Evolutionary conservation across 2,888 invertebrate genomes (phyloP).

Genomic region (Brachylomia viminalis): DNA sequence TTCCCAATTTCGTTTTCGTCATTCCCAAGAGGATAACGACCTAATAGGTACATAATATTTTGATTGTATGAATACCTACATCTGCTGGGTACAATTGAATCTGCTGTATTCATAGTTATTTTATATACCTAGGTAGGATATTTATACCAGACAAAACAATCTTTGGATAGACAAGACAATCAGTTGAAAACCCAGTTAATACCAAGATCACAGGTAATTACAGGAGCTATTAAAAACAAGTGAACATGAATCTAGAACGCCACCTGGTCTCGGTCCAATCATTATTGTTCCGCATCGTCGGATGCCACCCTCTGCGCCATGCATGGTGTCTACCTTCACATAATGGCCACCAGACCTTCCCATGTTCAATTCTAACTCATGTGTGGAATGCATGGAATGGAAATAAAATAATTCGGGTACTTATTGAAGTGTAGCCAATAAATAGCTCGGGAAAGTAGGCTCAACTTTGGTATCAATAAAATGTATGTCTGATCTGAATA

Average conservation of each 20-base stretch:
- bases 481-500: not conserved
- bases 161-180: not conserved
- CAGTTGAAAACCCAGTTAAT: not conserved
- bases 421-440: slow-evolving; percentile 38
- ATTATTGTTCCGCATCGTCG: slow-evolving; percentile 55
- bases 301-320: slow-evolving; percentile 53
- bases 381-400: slow-evolving; percentile 54
- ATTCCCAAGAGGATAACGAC: not conserved
- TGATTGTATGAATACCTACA: not conserved
- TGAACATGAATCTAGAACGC: slow-evolving; percentile 38
- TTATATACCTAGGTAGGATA: too few species aligned
- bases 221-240: slow-evolving; percentile 15
- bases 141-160: not conserved
- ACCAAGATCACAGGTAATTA: not conserved
- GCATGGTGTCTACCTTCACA: slow-evolving; percentile 49
- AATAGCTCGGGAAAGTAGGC: too few species aligned
- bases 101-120: too few species aligned
- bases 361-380: slow-evolving; percentile 39
- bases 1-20: not conserved
- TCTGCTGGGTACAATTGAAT: too few species aligned
- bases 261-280: slow-evolving; percentile 46
- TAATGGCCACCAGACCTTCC: slow-evolving; percentile 49
- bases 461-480: not conserved
- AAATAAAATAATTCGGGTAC: slow-evolving; percentile 5
- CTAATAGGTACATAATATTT: slow-evolving; percentile 4